Base-by-base conservation (phyloP, 2,888 invertebrate species). In the Papilio gigon region DNA sequence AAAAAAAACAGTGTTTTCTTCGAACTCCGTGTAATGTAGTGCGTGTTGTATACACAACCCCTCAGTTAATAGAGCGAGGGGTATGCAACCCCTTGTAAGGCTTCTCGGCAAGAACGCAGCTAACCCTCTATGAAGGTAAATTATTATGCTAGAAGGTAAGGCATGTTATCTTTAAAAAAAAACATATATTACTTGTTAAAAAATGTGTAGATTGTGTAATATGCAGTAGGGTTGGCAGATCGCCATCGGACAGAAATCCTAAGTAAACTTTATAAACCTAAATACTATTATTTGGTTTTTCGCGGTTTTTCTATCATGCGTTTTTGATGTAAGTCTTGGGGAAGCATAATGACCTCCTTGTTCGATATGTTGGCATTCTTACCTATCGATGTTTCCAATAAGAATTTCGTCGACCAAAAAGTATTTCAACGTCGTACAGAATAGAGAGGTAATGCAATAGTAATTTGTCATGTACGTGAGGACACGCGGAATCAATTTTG, bases 401-500 rank as follows among this genome's bases (percentile, higher is more conserved):
- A 68, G 72, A 67, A 71, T 40, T 53, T 56, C 71, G 66, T 73
- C 71, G 76, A 71, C 66, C 72, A 72, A 76, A 72, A 71, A 71
- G 73, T 73, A 67, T 73, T 75, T 73, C 74, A 78, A 79, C 74
- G 76, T 78, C 78, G 75, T 75, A 72, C 73, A 74, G 75, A 78
- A 78, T 78, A 78, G 76, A 78, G 78, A 77, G 72, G 74, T 78
- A 78, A 76, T 81, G 83, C 81, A 80, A 71, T 47, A 71, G 72
- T 84, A 83, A 86, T 87, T 84, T 84, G 84, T 85, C 77, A 80
- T 78, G 77, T 81, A 86, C 86, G 86, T 85, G 85, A 80, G 77
- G 79, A 80, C 79, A 81, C 78, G 82, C 80, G 74, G 80, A 84
- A 86, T 86, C 86, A 85, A 86, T 87, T 86, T 83, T 71, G 80